Evolutionary conservation across 2,797 vertebrate species (phyloP).

Genomic region (Austrolebias charrua): DNA sequence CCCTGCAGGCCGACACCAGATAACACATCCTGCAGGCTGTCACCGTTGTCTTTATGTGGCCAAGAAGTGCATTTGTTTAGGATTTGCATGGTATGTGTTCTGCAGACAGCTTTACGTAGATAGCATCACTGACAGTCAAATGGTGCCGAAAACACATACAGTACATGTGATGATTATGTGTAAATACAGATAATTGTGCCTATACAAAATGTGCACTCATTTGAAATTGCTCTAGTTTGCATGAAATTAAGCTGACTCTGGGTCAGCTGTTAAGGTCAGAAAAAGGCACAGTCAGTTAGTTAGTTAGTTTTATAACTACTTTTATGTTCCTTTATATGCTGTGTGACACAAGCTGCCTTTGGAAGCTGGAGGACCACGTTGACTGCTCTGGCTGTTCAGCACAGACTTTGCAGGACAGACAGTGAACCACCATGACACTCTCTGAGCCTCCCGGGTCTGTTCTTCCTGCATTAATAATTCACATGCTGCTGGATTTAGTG

Average conservation of each 20-base stretch:
- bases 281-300: constrained; percentile 4
- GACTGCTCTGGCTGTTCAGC: constrained; percentile 9
- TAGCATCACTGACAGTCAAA: constrained; percentile 6
- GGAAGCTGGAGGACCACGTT: constrained; percentile 12
- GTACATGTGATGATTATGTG: constrained; percentile 4
- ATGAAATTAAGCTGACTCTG: neutral
- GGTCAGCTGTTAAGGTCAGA: neutral
- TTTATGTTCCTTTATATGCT: neutral
- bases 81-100: constrained; percentile 49
- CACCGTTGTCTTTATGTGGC: constrained; percentile 14
- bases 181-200: constrained; percentile 18
- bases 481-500: constrained; percentile 70
- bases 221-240: constrained; percentile 6
- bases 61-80: constrained; percentile 39
- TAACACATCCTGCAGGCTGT: constrained; percentile 1
- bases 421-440: constrained; percentile 37
- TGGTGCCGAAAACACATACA: constrained; percentile 3
- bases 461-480: constrained; percentile 76
- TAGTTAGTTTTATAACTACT: constrained; percentile 1
- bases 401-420: constrained; percentile 19
- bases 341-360: constrained; percentile 7
- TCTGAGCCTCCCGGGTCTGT: constrained; percentile 48
- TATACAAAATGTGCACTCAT: neutral
- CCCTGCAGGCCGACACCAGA: constrained; percentile 2
- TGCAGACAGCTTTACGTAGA: constrained; percentile 26